Conservation (phyloP, 2,888 invertebrate genomes). For the Nomada goodeniana region DNA sequence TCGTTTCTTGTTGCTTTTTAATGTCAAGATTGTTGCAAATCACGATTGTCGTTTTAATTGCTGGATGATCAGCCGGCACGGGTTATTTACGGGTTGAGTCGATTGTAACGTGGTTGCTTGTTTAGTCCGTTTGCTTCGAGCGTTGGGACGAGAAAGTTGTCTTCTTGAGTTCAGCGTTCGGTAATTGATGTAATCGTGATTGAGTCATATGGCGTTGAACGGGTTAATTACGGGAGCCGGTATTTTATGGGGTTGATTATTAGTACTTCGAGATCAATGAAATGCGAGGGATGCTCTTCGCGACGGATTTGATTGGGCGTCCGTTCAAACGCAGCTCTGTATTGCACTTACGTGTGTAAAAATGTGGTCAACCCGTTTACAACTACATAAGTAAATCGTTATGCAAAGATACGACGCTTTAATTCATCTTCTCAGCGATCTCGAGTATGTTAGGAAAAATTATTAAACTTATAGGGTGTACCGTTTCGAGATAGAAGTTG, state of each 20-base stretch:
- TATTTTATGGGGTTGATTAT: slow-evolving; percentile 10
- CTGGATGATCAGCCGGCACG: not conserved
- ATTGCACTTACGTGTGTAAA: too few relatives aligned
- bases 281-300: too few relatives aligned
- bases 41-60: not conserved
- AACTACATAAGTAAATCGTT: not conserved
- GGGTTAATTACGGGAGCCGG: slow-evolving; percentile 22
- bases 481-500: not conserved
- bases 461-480: not conserved
- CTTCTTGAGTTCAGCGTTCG: slow-evolving; percentile 33
- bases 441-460: not conserved
- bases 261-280: too few relatives aligned
- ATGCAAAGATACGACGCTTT: not conserved
- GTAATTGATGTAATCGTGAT: slow-evolving; percentile 26
- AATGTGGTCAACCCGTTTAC: too few relatives aligned
- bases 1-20: not conserved
- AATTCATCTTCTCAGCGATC: not conserved
- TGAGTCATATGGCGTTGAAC: slow-evolving; percentile 27
- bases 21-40: too few relatives aligned
- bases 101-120: not conserved
- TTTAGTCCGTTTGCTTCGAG: slow-evolving; percentile 13
- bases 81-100: too few relatives aligned
- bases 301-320: too few relatives aligned
- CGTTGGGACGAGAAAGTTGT: slow-evolving; percentile 29
- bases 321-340: too few relatives aligned